A percentile compares a stretch with the other conserved stretches of the same genome.
Conservation (phyloP, 35 echinoderm and acorn worm genomes). For the Ptychodera flava region DNA sequence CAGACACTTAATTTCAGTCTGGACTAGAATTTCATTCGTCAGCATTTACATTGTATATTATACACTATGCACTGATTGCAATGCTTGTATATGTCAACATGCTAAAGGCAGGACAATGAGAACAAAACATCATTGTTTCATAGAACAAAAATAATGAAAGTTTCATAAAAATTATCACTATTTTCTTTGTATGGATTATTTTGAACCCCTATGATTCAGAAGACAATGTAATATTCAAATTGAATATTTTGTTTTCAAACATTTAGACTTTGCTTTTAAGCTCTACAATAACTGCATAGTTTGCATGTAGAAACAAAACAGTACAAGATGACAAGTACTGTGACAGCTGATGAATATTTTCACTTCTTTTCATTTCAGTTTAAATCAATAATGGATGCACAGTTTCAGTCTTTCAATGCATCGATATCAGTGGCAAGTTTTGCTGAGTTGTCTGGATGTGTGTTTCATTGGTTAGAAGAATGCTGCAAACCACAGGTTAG, state of each 20-base stretch:
- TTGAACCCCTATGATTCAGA: not conserved
- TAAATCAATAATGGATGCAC: conserved; percentile 79
- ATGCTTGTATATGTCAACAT: no score
- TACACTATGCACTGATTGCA: no score
- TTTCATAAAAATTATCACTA: not conserved
- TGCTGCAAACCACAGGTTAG: conserved; percentile 94
- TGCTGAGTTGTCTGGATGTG: conserved; percentile 86
- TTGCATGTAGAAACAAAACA: no score
- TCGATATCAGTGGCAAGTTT: conserved; percentile 92
- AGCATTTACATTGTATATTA: no score
- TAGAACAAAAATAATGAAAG: no score
- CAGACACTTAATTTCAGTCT: no score
- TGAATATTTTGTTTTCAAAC: not conserved
- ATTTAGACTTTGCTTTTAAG: not conserved
- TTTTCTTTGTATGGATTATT: not conserved
- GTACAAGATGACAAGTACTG: no score
- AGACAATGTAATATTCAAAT: not conserved
- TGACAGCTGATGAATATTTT: not conserved
- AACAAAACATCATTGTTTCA: no score
- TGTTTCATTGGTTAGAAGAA: conserved; percentile 91
- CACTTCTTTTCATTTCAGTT: not conserved
- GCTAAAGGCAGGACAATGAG: no score
- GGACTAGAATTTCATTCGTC: no score
- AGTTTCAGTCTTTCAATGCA: conserved; percentile 91
- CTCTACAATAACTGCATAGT: not conserved